Conservation (phyloP, 2,888 invertebrate species). For the Sinohyriopsis cumingii region DNA sequence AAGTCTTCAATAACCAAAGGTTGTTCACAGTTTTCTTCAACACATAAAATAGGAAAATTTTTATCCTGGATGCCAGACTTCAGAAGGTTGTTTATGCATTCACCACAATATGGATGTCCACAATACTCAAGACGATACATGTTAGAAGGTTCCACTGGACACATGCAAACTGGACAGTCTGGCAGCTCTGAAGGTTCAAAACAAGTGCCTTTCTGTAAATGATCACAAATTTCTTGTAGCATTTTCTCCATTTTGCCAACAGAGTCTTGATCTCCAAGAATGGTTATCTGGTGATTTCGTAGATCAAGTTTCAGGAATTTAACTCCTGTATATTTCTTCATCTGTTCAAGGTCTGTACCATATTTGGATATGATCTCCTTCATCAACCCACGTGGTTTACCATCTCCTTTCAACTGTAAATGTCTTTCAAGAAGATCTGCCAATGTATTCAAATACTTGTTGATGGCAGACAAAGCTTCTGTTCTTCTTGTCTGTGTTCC, state of each 20-base stretch:
- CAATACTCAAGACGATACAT: slow-evolving; percentile 60
- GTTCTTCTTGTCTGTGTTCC: slow-evolving; percentile 11
- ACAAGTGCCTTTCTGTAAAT: background rate
- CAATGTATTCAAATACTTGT: slow-evolving; percentile 21
- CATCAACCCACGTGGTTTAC: slow-evolving; percentile 51
- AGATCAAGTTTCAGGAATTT: slow-evolving; percentile 35
- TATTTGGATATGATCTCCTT: slow-evolving; percentile 46
- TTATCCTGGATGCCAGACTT: slow-evolving; percentile 36
- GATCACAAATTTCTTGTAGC: slow-evolving; percentile 20
- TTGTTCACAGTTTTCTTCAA: slow-evolving; percentile 46
- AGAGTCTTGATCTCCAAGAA: slow-evolving; percentile 35
- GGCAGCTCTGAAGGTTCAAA: background rate
- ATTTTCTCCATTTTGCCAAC: slow-evolving; percentile 24
- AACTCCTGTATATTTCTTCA: slow-evolving; percentile 31
- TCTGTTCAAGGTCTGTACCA: slow-evolving; percentile 34
- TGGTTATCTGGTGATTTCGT: slow-evolving; percentile 30
- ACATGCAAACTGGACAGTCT: slow-evolving; percentile 62
- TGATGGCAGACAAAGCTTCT: slow-evolving; percentile 21
- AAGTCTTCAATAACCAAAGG: slow-evolving; percentile 50
- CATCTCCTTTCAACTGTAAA: slow-evolving; percentile 36
- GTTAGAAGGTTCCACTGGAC: slow-evolving; percentile 44
- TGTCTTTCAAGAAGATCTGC: slow-evolving; percentile 13
- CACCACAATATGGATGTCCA: slow-evolving; percentile 63
- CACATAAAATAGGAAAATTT: slow-evolving; percentile 57
- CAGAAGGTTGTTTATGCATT: slow-evolving; percentile 48